These are phyloP conservation scores for Pyrrhia umbra DNA, from an alignment of 2,888 invertebrate genomes.

Conservation along the genomic window DNA sequence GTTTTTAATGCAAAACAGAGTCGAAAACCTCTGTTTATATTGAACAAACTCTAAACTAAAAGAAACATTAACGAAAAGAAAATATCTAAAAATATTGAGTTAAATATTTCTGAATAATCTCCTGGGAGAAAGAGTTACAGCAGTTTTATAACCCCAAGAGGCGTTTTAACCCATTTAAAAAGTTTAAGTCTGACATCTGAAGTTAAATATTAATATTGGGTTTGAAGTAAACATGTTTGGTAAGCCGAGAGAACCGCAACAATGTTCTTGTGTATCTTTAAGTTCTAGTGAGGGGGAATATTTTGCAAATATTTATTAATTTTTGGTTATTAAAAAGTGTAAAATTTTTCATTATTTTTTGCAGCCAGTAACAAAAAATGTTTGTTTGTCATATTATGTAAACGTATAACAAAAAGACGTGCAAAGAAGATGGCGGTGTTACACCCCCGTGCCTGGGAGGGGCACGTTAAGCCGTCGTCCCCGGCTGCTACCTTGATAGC, in stretches of 20 bases:
- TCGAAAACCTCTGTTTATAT: background rate
- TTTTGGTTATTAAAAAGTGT: no score
- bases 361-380: no score
- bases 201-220: constrained; percentile 39
- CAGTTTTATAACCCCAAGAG: constrained; percentile 31
- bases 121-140: constrained; percentile 39
- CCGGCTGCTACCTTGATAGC: no score
- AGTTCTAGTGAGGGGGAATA: constrained; percentile 10
- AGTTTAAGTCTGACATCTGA: constrained; percentile 22
- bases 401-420: no score
- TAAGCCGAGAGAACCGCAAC: constrained; percentile 3
- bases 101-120: background rate
- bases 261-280: constrained; percentile 26
- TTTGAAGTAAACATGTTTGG: constrained; percentile 37
- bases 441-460: no score
- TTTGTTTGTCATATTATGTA: no score
- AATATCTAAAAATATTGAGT: background rate
- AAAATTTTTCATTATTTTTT: no score
- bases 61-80: constrained; percentile 22
- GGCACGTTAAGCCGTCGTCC: no score
- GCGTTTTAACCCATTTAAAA: constrained; percentile 36
- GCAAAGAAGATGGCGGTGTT: no score
- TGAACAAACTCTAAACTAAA: constrained; percentile 22
- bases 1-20: background rate
- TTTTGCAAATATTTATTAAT: constrained; percentile 2